Evolutionary conservation across 2,797 vertebrate species (phyloP).

Genomic region (Takifugu rubripes): DNA sequence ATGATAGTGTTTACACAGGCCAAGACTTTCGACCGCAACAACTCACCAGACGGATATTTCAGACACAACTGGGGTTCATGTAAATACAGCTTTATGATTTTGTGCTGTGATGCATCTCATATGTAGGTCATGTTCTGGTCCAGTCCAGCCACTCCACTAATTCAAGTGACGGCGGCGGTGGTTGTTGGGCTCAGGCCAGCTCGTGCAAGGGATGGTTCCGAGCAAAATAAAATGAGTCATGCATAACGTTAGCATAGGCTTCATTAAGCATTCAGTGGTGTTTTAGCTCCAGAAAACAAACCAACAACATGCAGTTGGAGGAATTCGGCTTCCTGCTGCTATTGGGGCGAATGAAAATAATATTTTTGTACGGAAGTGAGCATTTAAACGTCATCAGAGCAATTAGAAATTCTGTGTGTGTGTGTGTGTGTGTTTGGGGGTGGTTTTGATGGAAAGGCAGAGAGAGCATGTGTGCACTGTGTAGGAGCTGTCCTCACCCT

Average conservation of each 20-base stretch:
- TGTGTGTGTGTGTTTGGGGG: not conserved
- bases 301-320: conserved; percentile 1
- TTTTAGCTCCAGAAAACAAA: conserved; percentile 6
- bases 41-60: not conserved
- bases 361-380: not conserved
- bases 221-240: conserved; percentile 43
- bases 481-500: conserved; percentile 67
- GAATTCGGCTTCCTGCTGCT: conserved; percentile 8
- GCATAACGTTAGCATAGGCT: conserved; percentile 32
- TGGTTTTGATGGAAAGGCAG: not conserved
- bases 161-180: conserved; percentile 12
- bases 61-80: conserved; percentile 5
- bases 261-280: conserved; percentile 36
- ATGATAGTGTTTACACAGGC: no score
- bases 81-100: conserved; percentile 27
- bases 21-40: no score
- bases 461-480: conserved; percentile 36
- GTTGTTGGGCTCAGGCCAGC: conserved; percentile 10
- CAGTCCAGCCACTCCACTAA: conserved; percentile 8
- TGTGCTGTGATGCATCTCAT: conserved; percentile 17
- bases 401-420: not conserved
- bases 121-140: conserved; percentile 22
- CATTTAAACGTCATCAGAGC: not conserved
- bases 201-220: conserved; percentile 19
- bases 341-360: not conserved